A percentile compares a stretch with the other conserved stretches of the same genome.
Conservation (phyloP, 1,140 invertebrate genomes). For the Lysiphlebus fabarum region DNA sequence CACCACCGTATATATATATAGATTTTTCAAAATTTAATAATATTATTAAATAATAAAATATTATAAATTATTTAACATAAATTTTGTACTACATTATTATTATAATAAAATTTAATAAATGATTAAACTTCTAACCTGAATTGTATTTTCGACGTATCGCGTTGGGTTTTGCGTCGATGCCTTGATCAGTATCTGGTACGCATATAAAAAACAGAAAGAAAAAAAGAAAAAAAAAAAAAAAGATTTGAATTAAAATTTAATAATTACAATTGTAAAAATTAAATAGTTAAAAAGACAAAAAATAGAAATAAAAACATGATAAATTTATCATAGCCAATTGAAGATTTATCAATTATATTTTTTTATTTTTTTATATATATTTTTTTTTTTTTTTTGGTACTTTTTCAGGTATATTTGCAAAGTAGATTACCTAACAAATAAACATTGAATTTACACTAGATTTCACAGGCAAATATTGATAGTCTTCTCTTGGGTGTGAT, state of each 20-base stretch:
- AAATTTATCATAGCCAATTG: too few species aligned
- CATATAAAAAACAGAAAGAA: conserved; percentile 33
- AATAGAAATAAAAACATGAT: too few species aligned
- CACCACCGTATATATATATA: too few species aligned
- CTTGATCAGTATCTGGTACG: conserved; percentile 45
- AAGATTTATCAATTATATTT: too few species aligned
- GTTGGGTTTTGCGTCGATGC: conserved; percentile 44
- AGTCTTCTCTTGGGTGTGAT: conserved; percentile 15
- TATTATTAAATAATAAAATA: too few species aligned
- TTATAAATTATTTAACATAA: background rate
- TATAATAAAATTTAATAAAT: conserved; percentile 14
- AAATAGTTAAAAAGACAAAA: too few species aligned
- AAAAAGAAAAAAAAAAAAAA: conserved; percentile 41
- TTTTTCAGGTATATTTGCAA: conserved; percentile 12
- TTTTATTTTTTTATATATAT: too few species aligned
- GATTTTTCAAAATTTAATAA: background rate
- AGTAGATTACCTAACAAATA: conserved; percentile 18
- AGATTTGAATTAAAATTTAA: conserved; percentile 32
- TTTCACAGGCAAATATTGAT: conserved; percentile 26
- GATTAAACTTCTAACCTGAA: conserved; percentile 46
- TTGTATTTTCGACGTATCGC: conserved; percentile 45
- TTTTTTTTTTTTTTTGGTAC: too few species aligned
- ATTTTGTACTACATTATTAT: background rate
- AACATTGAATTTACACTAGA: conserved; percentile 16
- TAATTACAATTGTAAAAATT: background rate